phyloP scores from a whole-genome alignment of 1,140 invertebrate species.

The Cyclargus thomasi region DNA sequence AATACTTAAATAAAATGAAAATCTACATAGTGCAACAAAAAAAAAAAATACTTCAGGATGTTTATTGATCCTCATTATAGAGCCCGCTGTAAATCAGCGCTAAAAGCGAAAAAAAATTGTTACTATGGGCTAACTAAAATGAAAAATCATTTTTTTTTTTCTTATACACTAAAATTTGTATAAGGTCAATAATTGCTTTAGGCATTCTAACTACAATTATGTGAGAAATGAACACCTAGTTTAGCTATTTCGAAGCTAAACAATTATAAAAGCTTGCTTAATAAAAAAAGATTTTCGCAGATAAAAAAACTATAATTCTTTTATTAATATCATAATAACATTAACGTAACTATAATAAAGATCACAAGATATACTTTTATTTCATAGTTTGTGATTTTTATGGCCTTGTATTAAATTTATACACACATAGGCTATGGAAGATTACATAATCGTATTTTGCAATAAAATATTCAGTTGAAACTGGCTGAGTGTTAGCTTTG shows the following conservation, averaged over 20 bases:
- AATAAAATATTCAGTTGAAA: background rate
- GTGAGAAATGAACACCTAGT: background rate
- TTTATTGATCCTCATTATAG: too few species aligned
- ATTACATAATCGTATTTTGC: background rate
- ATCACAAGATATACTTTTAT: background rate
- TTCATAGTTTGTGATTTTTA: background rate
- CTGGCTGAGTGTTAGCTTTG: background rate
- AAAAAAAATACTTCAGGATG: too few species aligned
- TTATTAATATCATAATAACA: background rate
- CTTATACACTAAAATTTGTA: too few species aligned
- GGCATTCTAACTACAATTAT: background rate
- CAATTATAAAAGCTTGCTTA: too few species aligned
- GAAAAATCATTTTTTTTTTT: too few species aligned
- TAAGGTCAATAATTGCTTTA: too few species aligned
- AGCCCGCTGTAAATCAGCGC: too few species aligned
- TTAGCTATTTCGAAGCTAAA: background rate
- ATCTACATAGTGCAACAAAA: too few species aligned
- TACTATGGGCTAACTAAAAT: too few species aligned
- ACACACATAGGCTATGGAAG: too few species aligned
- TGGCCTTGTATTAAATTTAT: background rate
- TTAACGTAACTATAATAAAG: background rate
- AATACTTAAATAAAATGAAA: too few species aligned
- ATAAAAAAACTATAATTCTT: background rate
- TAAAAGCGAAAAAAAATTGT: too few species aligned
- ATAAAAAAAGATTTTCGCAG: background rate